Evolutionary conservation across 2,113 vertebrate species (phyloP), one percentile per base, ranked within the genome.

Genomic region (Smithornis capensis): DNA sequence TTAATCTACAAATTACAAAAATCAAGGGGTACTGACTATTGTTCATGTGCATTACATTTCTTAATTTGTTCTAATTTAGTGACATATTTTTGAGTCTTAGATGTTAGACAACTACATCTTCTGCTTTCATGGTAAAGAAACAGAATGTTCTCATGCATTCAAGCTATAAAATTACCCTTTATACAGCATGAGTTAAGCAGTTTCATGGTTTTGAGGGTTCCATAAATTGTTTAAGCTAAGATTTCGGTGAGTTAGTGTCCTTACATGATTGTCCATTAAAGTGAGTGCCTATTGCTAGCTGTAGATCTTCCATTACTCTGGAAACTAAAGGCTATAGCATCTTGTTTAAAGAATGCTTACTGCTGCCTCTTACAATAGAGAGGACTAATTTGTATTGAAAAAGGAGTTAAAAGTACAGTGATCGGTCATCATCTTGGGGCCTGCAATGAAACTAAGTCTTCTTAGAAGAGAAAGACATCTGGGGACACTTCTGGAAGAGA

Each of bases 301-400:
- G n/a, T 59, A 76, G 79, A 90, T 92, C 38, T 91, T 95, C 70
- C 74, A 75, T 95, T 96, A 76, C 10, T 71, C 19, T 68, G 71
- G 57, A n/a, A 96, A 94, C 80, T 87, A 90, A 95, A 93, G 57
- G 73, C 65, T 68, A 75, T 87, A 69, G 59, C 85, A 70, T 27
- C 35, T 89, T 96, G 42, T 85, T 87, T 87, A 75, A 94, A 93
- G 57, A 59, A 69, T 87, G 42, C 40, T 94, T 94, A 64, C 62
- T 93, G 59, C 33, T 63, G 10, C 86, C 29, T 91, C 96, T 92
- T 65, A 88, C 56, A 27, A 91, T 23, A 62, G 17, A 90, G 29
- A 62, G 19, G 80, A 40, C 16, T 93, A 77, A 96, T 97, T 92
- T 94, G 33, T 28, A 57, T 56, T 94, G 45, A 49, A 84, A 92